Evolutionary conservation across 2,113 vertebrate species (phyloP), one percentile per base, ranked within the genome.

Genomic region (Alethe diademata): DNA sequence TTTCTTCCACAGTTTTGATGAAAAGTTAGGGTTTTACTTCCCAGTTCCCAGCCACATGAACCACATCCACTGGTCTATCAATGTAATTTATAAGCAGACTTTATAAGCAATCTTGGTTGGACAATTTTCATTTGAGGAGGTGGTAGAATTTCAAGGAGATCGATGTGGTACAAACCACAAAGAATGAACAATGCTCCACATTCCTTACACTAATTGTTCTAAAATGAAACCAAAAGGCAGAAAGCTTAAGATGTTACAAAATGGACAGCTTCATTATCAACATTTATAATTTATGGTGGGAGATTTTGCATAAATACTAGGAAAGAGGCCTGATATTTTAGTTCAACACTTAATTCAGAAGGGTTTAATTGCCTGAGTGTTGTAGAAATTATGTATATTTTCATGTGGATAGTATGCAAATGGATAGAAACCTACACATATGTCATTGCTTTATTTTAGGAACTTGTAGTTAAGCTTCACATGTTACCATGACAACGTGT

Each of bases 401-500:
- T 90, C 93, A 93, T 65, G 80, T 87, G 67, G 42, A 78, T 60
- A 84, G 75, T 84, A 88, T 78, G 94, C 75, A 95, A 94, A 94
- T 86, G 60, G 50, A 53, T 60, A 93, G 80, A 95, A 95, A 95
- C 28, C 58, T 92, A 92, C 78, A 85, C 80, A 91, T 86, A 95
- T 91, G 86, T 73, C 91, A 92, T 58, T 67, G 80, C 43, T 89
- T 94, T 95, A 95, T 97, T 98, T 98, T 97, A 96, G 89, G 96
- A 96, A 95, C 69, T 91, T 24, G 67, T 38, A 71, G 90, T 95
- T 97, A 93, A 88, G n/a, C 70, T 96, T 91, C 73, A 95, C 95
- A 74, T 26, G 97, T 98, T 98, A 95, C 97, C 96, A 97, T 98
- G 97, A 92, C 98, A 98, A 98, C 93, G 0, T 50, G 18, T 79